phyloP scores from a whole-genome alignment of 2,113 vertebrate genomes.

The Neodontobutis hainanensis region DNA sequence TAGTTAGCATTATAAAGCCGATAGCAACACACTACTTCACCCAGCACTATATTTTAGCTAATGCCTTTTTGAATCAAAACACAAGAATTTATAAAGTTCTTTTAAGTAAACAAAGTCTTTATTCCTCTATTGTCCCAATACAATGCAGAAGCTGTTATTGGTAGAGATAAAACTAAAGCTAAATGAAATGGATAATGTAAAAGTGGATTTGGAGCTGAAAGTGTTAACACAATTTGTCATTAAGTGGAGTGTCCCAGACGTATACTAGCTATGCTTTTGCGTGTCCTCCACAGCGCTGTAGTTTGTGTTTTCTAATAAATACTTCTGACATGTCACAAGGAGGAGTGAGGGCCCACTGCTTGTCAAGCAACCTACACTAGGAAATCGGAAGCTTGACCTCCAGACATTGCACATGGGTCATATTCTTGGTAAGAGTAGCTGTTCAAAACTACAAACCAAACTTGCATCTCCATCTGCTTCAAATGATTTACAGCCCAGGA shows the following conservation, averaged over 20 bases:
- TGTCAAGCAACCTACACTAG: slow-evolving; percentile 35
- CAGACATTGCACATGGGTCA: slow-evolving; percentile 22
- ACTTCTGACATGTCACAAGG: slow-evolving; percentile 29
- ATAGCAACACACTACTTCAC: neutral
- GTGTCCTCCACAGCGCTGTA: slow-evolving; percentile 22
- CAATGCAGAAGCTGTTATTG: neutral
- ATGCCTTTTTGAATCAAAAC: too few relatives aligned
- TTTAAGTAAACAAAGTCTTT: too few relatives aligned
- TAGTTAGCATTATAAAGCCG: neutral
- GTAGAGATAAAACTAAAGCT: neutral
- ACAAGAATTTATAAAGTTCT: too few relatives aligned
- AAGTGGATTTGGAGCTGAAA: neutral
- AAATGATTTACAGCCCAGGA: slow-evolving; percentile 69
- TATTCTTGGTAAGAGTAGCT: slow-evolving; percentile 40
- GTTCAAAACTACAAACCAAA: slow-evolving; percentile 62
- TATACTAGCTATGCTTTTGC: slow-evolving; percentile 8
- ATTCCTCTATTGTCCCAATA: too few relatives aligned
- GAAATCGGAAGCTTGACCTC: slow-evolving; percentile 24
- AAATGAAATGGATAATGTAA: slow-evolving; percentile 2
- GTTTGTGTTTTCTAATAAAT: slow-evolving; percentile 31
- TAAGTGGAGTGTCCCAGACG: slow-evolving; percentile 11
- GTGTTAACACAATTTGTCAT: slow-evolving; percentile 17
- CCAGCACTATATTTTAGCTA: neutral
- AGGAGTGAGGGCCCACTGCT: slow-evolving; percentile 14
- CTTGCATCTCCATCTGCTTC: slow-evolving; percentile 63